These are phyloP conservation scores for Poecilia latipinna DNA, from an alignment of 2,113 vertebrate genomes.

Conservation along the genomic window DNA sequence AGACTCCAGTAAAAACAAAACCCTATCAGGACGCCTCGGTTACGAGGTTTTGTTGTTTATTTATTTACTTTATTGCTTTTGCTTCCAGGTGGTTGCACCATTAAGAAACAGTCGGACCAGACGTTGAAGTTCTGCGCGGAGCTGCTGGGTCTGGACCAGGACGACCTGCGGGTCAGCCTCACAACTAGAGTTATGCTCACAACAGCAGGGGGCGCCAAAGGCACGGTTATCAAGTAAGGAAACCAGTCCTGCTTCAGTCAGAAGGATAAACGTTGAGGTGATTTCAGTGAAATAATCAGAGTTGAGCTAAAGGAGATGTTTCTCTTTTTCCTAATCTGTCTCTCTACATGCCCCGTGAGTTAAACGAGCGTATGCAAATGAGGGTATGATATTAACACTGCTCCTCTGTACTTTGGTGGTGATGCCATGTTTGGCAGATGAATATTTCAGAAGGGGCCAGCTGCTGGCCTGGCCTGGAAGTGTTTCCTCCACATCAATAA, in stretches of 20 bases:
- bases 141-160: conserved; percentile 91
- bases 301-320: conserved; percentile 30
- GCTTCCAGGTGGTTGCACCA: conserved; percentile 88
- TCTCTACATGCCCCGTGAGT: background rate
- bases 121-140: conserved; percentile 89
- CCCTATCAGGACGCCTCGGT: background rate
- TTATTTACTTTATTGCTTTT: conserved; percentile 5
- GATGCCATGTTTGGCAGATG: conserved; percentile 65
- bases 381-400: conserved; percentile 13
- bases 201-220: conserved; percentile 98
- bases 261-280: background rate
- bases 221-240: conserved; percentile 98
- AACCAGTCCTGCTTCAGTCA: background rate
- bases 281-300: conserved; percentile 19
- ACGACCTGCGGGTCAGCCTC: conserved; percentile 92
- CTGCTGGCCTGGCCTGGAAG: conserved; percentile 78
- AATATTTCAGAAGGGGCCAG: conserved; percentile 82
- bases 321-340: conserved; percentile 10
- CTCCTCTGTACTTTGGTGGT: conserved; percentile 30
- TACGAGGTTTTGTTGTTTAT: background rate
- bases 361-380: background rate
- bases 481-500: conserved; percentile 81
- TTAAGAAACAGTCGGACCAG: conserved; percentile 86
- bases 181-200: conserved; percentile 97
- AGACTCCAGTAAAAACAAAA: background rate